Conservation (phyloP, 2,797 vertebrate species). For the Pangasius djambal region DNA sequence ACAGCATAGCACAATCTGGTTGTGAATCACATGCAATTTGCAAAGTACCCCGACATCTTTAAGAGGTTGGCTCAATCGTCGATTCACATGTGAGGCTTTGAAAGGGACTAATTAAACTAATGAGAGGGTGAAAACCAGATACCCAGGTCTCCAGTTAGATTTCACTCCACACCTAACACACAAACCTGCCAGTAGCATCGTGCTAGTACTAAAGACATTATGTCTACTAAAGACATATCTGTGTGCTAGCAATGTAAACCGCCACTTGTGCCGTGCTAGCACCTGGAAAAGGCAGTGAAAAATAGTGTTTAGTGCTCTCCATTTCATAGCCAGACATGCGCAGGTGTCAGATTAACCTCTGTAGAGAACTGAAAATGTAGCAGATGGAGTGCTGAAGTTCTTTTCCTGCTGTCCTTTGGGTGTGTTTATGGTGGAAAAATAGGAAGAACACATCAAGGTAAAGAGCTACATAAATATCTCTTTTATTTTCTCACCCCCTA, state of each 20-base stretch:
- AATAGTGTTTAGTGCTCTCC: conserved; percentile 20
- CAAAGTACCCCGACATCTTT: conserved; percentile 70
- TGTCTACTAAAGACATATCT: neutral
- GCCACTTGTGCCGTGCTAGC: conserved; percentile 38
- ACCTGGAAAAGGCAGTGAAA: conserved; percentile 53
- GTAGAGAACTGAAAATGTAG: conserved; percentile 62
- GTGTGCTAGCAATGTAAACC: conserved; percentile 12
- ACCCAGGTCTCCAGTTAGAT: conserved; percentile 56
- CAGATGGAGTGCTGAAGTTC: conserved; percentile 61
- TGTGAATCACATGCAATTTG: conserved; percentile 78
- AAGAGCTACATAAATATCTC: conserved; percentile 56
- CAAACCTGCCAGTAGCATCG: conserved; percentile 32
- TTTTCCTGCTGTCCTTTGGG: conserved; percentile 57
- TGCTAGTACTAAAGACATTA: neutral
- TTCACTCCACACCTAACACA: conserved; percentile 50
- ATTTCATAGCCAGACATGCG: conserved; percentile 46
- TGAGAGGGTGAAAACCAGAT: conserved; percentile 68
- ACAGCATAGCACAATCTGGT: conserved; percentile 78
- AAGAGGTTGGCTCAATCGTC: conserved; percentile 67
- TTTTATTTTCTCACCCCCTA: conserved; percentile 53
- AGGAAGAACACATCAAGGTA: conserved; percentile 38
- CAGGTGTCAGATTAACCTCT: conserved; percentile 69
- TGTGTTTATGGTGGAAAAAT: conserved; percentile 40
- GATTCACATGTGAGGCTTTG: conserved; percentile 69
- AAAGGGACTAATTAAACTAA: conserved; percentile 76